A percentile compares a stretch with the other conserved stretches of the same genome.
phyloP scores from a whole-genome alignment of 2,797 vertebrate genomes.

The Myotis vivesi region DNA sequence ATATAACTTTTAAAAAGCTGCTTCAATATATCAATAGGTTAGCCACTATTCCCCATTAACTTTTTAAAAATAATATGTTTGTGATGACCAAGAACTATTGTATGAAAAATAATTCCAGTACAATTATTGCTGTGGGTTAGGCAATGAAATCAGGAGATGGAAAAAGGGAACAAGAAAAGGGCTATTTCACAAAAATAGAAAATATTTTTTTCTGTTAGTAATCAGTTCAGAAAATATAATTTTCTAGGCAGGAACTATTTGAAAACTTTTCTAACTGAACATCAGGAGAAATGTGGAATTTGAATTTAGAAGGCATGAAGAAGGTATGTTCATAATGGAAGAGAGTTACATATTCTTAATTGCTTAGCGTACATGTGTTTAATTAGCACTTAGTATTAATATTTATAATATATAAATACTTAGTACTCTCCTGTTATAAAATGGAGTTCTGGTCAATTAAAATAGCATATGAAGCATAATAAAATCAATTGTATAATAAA shows the following conservation, averaged over 20 bases:
- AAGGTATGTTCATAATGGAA: neutral
- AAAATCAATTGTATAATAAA: neutral
- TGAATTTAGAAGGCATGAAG: neutral
- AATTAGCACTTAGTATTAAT: neutral
- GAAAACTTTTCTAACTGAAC: neutral
- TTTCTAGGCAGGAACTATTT: neutral
- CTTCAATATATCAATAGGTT: neutral
- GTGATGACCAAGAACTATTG: neutral
- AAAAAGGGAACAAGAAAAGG: neutral
- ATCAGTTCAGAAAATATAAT: neutral
- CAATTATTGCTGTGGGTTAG: neutral
- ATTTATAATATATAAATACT: neutral
- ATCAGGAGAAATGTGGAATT: neutral
- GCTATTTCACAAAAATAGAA: neutral
- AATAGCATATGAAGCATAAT: neutral
- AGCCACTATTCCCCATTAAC: neutral
- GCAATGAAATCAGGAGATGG: neutral
- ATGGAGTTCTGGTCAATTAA: neutral
- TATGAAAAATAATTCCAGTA: neutral
- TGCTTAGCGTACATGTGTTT: neutral
- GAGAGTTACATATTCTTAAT: neutral
- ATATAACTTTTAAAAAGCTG: neutral
- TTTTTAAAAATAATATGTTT: neutral
- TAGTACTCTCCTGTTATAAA: neutral
- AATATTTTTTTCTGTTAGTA: neutral